Evolutionary conservation across 2,888 invertebrate species (phyloP), one percentile per base, ranked within the genome.

Genomic region (Xanthorhoe designata): DNA sequence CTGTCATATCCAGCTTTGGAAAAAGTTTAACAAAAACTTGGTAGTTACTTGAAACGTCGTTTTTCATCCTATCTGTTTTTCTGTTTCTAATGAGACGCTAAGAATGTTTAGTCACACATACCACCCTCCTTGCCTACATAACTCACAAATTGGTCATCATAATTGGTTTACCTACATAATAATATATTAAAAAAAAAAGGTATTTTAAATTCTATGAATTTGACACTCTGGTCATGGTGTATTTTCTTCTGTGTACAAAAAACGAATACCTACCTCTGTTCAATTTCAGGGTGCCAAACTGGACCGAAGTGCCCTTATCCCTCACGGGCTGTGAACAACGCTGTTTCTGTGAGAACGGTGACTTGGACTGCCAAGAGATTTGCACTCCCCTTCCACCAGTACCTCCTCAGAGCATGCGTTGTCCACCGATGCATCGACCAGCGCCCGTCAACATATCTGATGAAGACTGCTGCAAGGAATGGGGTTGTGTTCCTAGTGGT

Each of bases 271-370:
- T 4, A 24, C 24, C 38, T 1, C 10, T 42, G 38, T 42, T n/a
- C 2, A 13, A 51, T 64, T 84, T 66, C 72, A 94, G 94, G 17
- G 95, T 96, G 68, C 94, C 94, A 45, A 98, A 98, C 86, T 98
- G 97, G 96, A 96, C 96, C 63, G 96, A 96, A 77, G 95, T 98
- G 53, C 98, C 98, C 0, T 89, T 95, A 8, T 95, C 96, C 61
- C 89, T 98, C 2, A 97, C 97, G 10, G 97, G 98, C 58, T 98
- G 98, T 80, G 97, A 98, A 70, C 95, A 96, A 75, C 95, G 96
- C 74, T 98, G 98, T 81, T 97, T 96, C 83, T 98, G 98, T 81
- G 97, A 98, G 84, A 96, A 96, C 86, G 98, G 98, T 15, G 97
- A 96, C 73, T 94, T 98, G 17, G 96, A 97, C 69, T 98, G 98